Percentiles rank a stretch among this genome's conserved stretches.
Conservation (phyloP, 1,140 invertebrate genomes). For the Sinella curviseta region DNA sequence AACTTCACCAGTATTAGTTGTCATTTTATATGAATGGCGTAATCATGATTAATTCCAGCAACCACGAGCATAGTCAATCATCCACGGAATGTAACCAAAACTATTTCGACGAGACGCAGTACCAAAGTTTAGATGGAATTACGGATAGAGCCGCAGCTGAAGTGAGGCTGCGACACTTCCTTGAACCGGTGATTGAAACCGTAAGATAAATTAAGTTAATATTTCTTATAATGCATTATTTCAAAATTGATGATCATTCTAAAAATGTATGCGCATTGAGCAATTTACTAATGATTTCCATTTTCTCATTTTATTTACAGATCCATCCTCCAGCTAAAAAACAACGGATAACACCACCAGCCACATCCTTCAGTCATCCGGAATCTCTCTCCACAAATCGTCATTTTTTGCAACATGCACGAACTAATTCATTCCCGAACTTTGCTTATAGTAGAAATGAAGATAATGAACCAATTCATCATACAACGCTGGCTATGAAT, state of each 20-base stretch:
- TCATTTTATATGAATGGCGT: background rate
- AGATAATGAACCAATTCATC: too few relatives aligned
- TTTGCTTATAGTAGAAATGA: too few relatives aligned
- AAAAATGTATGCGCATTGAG: background rate
- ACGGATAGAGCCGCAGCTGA: background rate
- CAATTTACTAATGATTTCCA: background rate
- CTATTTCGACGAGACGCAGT: constrained; percentile 2
- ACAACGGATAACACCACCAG: background rate
- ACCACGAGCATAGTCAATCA: background rate
- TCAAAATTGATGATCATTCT: background rate
- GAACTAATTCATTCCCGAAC: background rate
- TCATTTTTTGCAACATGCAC: background rate
- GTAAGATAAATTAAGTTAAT: too few relatives aligned
- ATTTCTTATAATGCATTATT: too few relatives aligned
- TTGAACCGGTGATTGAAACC: background rate
- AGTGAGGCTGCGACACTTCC: background rate
- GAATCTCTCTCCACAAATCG: background rate
- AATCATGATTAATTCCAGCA: background rate
- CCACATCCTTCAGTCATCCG: background rate
- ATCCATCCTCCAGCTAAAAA: background rate
- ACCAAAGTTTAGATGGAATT: background rate
- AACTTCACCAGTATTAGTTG: background rate
- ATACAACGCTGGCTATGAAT: too few relatives aligned
- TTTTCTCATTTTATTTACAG: background rate
- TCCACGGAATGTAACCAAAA: background rate